A percentile compares a stretch with the other conserved stretches of the same genome.
Evolutionary conservation across 2,797 vertebrate genomes (phyloP).

Genomic region (Protosalanx chinensis): DNA sequence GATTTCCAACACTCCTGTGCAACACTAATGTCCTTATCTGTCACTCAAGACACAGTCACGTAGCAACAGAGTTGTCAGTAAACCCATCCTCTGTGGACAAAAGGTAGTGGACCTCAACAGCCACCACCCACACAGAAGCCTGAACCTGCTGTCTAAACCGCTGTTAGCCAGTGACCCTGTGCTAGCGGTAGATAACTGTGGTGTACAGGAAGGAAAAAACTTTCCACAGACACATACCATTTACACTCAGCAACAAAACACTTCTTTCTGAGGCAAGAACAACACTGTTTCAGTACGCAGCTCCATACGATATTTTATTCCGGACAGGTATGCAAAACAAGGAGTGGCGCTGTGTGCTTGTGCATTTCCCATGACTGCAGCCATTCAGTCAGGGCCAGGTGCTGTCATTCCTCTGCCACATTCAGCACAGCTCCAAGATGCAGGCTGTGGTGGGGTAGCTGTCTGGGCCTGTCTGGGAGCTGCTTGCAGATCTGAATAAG

Average conservation of each 20-base stretch:
- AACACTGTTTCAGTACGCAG: too few species aligned
- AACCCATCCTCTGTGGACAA: neutral
- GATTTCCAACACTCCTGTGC: too few species aligned
- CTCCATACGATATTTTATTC: neutral
- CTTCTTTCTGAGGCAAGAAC: neutral
- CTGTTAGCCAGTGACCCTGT: too few species aligned
- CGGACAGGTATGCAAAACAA: slow-evolving; percentile 3
- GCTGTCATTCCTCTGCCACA: slow-evolving; percentile 6
- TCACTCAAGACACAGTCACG: neutral
- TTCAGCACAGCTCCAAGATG: slow-evolving; percentile 1
- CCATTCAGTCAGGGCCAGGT: slow-evolving; percentile 15
- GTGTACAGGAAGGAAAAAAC: neutral
- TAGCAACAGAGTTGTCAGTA: neutral
- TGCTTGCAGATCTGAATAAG: slow-evolving; percentile 43
- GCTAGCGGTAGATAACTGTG: too few species aligned
- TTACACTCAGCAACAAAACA: neutral
- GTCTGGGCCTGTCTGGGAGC: slow-evolving; percentile 44
- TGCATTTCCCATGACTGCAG: slow-evolving; percentile 22
- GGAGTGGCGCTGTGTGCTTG: neutral
- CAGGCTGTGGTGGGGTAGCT: slow-evolving; percentile 6
- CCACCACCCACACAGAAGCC: too few species aligned
- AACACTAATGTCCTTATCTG: neutral
- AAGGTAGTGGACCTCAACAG: neutral
- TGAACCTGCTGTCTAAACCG: too few species aligned
- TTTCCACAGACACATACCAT: neutral